Evolutionary conservation across 2,797 vertebrate genomes (phyloP).

Genomic region (Garrulus glandarius): DNA sequence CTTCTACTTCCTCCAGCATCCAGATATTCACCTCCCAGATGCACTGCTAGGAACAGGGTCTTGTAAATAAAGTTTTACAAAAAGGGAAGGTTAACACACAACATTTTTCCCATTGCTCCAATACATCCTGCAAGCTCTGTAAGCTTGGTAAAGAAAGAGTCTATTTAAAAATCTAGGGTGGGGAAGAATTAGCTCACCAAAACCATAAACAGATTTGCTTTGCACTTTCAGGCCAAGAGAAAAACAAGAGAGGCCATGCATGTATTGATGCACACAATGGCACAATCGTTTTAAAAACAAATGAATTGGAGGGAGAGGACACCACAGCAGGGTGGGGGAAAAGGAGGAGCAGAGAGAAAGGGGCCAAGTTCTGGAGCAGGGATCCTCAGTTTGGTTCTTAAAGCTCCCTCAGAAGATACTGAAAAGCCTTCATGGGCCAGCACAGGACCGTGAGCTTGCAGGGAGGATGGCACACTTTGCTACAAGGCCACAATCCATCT

Average conservation of each 20-base stretch:
- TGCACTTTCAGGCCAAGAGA: slow-evolving; percentile 46
- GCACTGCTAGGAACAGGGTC: neutral
- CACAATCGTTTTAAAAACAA: slow-evolving; percentile 30
- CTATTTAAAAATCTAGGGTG: slow-evolving; percentile 53
- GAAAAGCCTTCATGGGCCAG: neutral
- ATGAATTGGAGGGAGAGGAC: slow-evolving; percentile 5
- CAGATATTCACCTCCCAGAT: neutral
- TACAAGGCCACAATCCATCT: neutral
- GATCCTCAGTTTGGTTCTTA: neutral
- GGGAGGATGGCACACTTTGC: neutral
- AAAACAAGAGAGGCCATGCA: slow-evolving; percentile 41
- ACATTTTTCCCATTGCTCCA: slow-evolving; percentile 53
- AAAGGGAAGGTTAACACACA: slow-evolving; percentile 29
- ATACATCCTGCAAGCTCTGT: slow-evolving; percentile 24
- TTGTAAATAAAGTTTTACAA: slow-evolving; percentile 7
- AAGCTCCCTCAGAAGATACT: neutral
- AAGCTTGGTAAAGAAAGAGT: slow-evolving; percentile 34
- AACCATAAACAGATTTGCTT: slow-evolving; percentile 65
- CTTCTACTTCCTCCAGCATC: neutral
- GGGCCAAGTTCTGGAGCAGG: neutral
- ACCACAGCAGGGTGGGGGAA: neutral
- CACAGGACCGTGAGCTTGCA: accelerated
- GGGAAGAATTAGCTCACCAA: slow-evolving; percentile 65
- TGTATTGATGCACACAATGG: slow-evolving; percentile 37
- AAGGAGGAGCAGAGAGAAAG: neutral